Base-by-base conservation (phyloP, 2,113 vertebrate species). In the Rhizomys pruinosus region DNA sequence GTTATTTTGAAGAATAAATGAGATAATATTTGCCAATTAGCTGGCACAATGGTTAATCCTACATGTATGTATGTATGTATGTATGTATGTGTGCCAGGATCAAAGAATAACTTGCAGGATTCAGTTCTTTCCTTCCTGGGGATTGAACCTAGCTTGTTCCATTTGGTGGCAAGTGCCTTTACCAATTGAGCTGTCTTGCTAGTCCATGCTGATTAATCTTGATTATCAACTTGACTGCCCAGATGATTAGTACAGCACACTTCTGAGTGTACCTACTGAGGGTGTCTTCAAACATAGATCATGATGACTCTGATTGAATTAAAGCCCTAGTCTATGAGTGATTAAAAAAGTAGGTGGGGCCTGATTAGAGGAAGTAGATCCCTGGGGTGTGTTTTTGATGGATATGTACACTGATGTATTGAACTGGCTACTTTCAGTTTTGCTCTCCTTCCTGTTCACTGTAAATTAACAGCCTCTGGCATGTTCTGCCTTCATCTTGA, bases 1-100 rank as follows among this genome's bases (percentile, higher is more conserved):
- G 42, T 68, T 72, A 42, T 66, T 91, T 93, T 89, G 57, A 94
- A 95, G 80, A 87, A 66, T 59, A 91, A 89, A 57, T 59, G 57
- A 87, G 57, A 80, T 37, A 87, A 68, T 27, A n/a, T 3, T 29
- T 80, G 32, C 57, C 64, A 89, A 87, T 89, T 71, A 72, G 34
- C n/a, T 82, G 68, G 20, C 29, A 9, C 42, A 27, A 59, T 42
- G 4, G 47, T 85, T 57, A 39, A 32, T 44, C 27, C 34, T 66
- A 44, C 27, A 64, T 82, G 64, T 82, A 32, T 64, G 22, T 47
- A 44, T 73, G 10, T 29, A 5, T 32, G 37, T 32, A 4, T 64
- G 57, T 4, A 37, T 42, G 7, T 8, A 1, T 2, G 22, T 27
- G 25, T 39, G 11, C 47, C 27, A 22, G 79, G 19, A 27, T 82